Conservation (phyloP, 2,797 vertebrate genomes). For the Falco cherrug region DNA sequence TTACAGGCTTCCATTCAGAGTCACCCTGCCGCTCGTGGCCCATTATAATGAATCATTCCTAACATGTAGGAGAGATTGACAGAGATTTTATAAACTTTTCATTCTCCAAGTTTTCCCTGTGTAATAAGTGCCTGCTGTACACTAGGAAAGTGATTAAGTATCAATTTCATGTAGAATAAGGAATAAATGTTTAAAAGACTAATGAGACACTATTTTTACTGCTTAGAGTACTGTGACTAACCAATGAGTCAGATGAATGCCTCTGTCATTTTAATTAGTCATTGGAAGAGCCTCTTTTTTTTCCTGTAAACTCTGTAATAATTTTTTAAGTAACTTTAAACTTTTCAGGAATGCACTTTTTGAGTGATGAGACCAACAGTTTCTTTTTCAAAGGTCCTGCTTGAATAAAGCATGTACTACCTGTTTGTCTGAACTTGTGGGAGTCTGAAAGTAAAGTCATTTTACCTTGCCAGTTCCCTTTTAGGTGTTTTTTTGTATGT, state of each 20-base stretch:
- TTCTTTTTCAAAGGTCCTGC: background rate
- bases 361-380: background rate
- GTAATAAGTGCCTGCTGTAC: slow-evolving; percentile 68
- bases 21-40: slow-evolving; percentile 57
- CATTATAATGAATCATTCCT: slow-evolving; percentile 76
- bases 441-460: background rate
- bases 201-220: slow-evolving; percentile 78
- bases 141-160: slow-evolving; percentile 76
- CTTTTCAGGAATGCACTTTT: slow-evolving; percentile 28
- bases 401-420: background rate
- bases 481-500: background rate
- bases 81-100: slow-evolving; percentile 78
- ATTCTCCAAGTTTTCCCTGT: slow-evolving; percentile 67
- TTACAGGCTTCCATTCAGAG: slow-evolving; percentile 71
- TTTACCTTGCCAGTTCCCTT: background rate
- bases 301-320: slow-evolving; percentile 23
- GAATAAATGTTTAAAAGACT: slow-evolving; percentile 76
- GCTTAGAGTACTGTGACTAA: slow-evolving; percentile 65
- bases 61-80: slow-evolving; percentile 74
- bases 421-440: background rate
- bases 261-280: slow-evolving; percentile 75
- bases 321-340: slow-evolving; percentile 51
- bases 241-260: slow-evolving; percentile 68
- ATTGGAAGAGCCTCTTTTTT: slow-evolving; percentile 1
- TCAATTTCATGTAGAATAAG: slow-evolving; percentile 74